Evolutionary conservation across 2,797 vertebrate species (phyloP).

Genomic region (Parambassis ranga): DNA sequence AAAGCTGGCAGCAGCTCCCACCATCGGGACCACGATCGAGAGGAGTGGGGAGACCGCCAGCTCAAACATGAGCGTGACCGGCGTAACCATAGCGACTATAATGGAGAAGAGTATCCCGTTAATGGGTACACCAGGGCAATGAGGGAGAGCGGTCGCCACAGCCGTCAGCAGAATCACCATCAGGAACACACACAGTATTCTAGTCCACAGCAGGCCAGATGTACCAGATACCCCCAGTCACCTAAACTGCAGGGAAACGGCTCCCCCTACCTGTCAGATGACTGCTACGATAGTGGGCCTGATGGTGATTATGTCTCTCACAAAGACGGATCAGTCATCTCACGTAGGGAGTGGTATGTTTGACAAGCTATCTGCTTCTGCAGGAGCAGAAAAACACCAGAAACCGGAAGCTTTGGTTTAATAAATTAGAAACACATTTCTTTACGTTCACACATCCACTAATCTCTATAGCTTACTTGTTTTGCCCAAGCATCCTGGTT

Average conservation of each 20-base stretch:
- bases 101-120: slow-evolving; percentile 78
- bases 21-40: slow-evolving; percentile 87
- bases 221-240: slow-evolving; percentile 62
- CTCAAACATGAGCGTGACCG: slow-evolving; percentile 83
- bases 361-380: slow-evolving; percentile 52
- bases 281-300: slow-evolving; percentile 88
- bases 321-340: slow-evolving; percentile 97
- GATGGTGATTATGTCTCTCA: slow-evolving; percentile 96
- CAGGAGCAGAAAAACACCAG: slow-evolving; percentile 14
- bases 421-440: slow-evolving; percentile 18
- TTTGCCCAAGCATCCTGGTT: slow-evolving; percentile 40
- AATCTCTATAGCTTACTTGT: slow-evolving; percentile 24
- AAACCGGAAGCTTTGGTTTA: slow-evolving; percentile 32
- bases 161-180: slow-evolving; percentile 57
- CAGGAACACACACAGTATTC: slow-evolving; percentile 69
- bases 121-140: slow-evolving; percentile 86
- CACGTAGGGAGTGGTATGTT: slow-evolving; percentile 98
- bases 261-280: slow-evolving; percentile 88
- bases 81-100: slow-evolving; percentile 63
- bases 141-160: slow-evolving; percentile 75
- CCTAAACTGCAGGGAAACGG: slow-evolving; percentile 72
- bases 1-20: slow-evolving; percentile 83
- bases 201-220: slow-evolving; percentile 67
- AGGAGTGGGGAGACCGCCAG: slow-evolving; percentile 82
- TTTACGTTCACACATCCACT: slow-evolving; percentile 38